Evolutionary conservation across 2,113 vertebrate genomes (phyloP), one percentile per base, ranked within the genome.

Genomic region (Vulpes ferrilata): DNA sequence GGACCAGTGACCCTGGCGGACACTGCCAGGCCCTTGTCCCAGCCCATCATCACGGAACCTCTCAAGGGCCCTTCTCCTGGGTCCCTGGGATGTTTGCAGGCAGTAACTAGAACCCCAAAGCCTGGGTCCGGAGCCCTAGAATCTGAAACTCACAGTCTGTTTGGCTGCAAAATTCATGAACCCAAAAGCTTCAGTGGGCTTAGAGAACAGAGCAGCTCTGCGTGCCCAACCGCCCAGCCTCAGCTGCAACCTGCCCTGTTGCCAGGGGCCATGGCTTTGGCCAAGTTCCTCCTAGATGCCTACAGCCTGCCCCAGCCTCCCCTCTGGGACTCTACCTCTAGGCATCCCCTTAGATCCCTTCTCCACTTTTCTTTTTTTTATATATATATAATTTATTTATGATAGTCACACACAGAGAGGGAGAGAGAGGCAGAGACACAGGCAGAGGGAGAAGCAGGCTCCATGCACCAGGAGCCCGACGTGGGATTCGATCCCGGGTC

Each of bases 151-250:
- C 83, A n/a, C 88, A 83, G 76, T 90, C 73, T 94, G 69, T 88
- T 97, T 95, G 79, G 78, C 93, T 98, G 96, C 97, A 98, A 98
- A 93, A 97, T 98, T 97, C 96, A 97, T 97, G 97, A 97, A 85
- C 87, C 74, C 89, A 12, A 93, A 96, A 90, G 91, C 84, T 88
- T 19, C 59, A 32, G 57, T 2, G 23, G n/a, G 59, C 19, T 73
- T 79, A 67, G 96, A 96, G 96, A 98, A 98, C 96, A 98, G 95
- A 97, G 74, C 9, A 1, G 48, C 86, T 95, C 95, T 98, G 96
- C 97, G 73, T 89, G 79, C 23, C 35, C 62, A 25, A 73, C 51
- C 27, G 64, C 62, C 83, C 35, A 1, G 0, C 71, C 80, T 15
- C 32, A 30, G 64, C 43, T 64, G 19, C 69, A 20, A n/a, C 51